Evolutionary conservation across 2,113 vertebrate genomes (phyloP).

Genomic region (Lophura nycthemera): DNA sequence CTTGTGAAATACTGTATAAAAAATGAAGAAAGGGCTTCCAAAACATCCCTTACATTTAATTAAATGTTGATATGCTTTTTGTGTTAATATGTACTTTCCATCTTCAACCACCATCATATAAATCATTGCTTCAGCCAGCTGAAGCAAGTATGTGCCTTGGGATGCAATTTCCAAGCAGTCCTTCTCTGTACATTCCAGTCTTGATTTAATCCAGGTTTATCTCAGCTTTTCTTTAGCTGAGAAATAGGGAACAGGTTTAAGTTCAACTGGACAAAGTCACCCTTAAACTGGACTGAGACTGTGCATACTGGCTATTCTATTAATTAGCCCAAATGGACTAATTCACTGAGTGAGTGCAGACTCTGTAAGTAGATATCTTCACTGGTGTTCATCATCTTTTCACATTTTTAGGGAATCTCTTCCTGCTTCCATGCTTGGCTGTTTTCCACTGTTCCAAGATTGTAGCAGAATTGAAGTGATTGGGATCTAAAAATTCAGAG

Average conservation of each 20-base stretch:
- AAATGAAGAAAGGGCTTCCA: neutral
- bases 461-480: neutral
- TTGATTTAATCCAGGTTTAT: slow-evolving; percentile 62
- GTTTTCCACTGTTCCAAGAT: neutral
- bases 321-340: neutral
- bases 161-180: slow-evolving; percentile 13
- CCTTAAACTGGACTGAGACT: neutral
- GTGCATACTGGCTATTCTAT: neutral
- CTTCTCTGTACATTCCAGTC: slow-evolving; percentile 21
- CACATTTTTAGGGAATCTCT: neutral
- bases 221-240: neutral
- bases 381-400: neutral
- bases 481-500: neutral
- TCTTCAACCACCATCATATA: slow-evolving; percentile 10
- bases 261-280: neutral
- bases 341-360: neutral
- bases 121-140: slow-evolving; percentile 21
- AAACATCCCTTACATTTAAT: neutral
- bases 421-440: neutral
- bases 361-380: neutral
- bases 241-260: neutral
- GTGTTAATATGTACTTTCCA: slow-evolving; percentile 25
- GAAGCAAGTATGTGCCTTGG: neutral
- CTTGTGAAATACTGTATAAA: neutral
- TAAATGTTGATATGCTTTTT: slow-evolving; percentile 3